Conservation (phyloP, 2,113 vertebrate genomes). For the Crotalus viridis region DNA sequence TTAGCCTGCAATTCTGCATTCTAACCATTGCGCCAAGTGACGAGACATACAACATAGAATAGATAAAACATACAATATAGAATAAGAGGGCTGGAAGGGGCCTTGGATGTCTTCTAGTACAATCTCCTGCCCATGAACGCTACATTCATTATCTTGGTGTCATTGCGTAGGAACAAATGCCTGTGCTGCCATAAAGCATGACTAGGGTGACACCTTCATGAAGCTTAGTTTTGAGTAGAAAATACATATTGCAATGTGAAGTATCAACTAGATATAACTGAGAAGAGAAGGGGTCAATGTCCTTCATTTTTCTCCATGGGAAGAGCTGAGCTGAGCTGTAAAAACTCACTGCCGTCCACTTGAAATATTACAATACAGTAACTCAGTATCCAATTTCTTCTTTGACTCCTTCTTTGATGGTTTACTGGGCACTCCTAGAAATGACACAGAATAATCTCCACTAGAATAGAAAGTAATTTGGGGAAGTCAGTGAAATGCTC, state of each 20-base stretch:
- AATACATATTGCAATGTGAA: not conserved
- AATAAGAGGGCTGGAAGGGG: not conserved
- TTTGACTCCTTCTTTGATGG: constrained; percentile 21
- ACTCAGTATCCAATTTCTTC: constrained; percentile 10
- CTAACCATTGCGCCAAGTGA: not conserved
- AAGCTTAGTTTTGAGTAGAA: not conserved
- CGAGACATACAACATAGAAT: not conserved
- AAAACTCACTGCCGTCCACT: not conserved
- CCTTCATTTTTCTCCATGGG: not conserved
- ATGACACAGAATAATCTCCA: constrained; percentile 11
- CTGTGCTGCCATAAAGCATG: not conserved
- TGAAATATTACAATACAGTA: constrained; percentile 13
- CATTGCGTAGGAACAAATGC: not conserved
- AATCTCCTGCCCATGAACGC: not conserved
- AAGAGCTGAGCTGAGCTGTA: not conserved
- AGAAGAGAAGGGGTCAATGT: not conserved
- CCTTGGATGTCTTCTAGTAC: not conserved
- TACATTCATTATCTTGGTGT: not conserved
- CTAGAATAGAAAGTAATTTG: constrained; percentile 28
- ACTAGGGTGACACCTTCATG: not conserved
- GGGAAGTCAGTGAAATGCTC: constrained; percentile 1
- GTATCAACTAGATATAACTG: not conserved
- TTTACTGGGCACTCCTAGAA: constrained; percentile 27
- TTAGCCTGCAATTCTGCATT: not conserved
- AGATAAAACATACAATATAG: not conserved